Conservation (phyloP, 2,797 vertebrate genomes). For the Coluber constrictor region DNA sequence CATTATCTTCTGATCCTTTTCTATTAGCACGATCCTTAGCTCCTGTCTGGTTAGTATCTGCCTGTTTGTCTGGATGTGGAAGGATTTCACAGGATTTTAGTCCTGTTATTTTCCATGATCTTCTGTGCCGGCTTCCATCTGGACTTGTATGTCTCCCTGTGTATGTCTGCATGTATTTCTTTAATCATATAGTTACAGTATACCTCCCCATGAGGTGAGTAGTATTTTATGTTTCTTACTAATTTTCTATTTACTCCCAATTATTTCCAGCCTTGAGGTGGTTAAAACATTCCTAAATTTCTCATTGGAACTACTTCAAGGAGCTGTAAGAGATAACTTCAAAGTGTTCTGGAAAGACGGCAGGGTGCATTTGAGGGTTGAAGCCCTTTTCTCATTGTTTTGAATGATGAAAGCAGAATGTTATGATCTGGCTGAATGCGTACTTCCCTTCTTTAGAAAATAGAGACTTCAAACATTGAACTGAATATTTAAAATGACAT, state of each 20-base stretch:
- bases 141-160: background rate
- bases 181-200: background rate
- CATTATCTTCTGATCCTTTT: background rate
- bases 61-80: background rate
- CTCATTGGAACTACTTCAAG: constrained; percentile 38
- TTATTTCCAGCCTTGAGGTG: constrained; percentile 42
- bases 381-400: constrained; percentile 49
- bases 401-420: constrained; percentile 51
- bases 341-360: constrained; percentile 46
- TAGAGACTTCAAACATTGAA: constrained; percentile 40
- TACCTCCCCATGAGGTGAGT: background rate
- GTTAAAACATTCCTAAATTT: constrained; percentile 48
- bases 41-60: background rate
- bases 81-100: background rate
- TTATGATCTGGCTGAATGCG: constrained; percentile 26
- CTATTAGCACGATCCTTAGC: background rate
- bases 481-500: constrained; percentile 34
- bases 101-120: background rate
- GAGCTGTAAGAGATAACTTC: constrained; percentile 51
- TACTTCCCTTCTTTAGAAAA: constrained; percentile 14
- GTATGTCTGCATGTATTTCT: background rate
- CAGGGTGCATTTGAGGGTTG: constrained; percentile 33
- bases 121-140: background rate
- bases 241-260: constrained; percentile 42
- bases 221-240: constrained; percentile 31